Evolutionary conservation across 2,113 vertebrate genomes (phyloP), one percentile per base, ranked within the genome.

Genomic region (Sterna hirundo): DNA sequence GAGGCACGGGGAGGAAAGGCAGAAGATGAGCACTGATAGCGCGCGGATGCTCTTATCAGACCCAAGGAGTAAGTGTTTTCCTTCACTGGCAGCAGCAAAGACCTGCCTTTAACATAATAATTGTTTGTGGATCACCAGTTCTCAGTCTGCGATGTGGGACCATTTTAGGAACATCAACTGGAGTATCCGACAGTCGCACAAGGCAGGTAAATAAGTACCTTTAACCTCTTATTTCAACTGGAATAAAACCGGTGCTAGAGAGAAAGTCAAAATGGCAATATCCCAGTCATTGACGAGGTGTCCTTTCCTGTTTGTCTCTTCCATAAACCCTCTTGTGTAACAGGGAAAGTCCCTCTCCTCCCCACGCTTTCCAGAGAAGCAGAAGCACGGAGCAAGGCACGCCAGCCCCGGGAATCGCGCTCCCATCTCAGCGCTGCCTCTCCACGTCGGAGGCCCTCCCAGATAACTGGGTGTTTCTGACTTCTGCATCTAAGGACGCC

Each of bases 401-500:
- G 32, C 10, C 95, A 85, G 64, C 70, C 44, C 55, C 3, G 1
- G 55, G 47, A 89, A 84, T 54, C 21, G 1, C 1, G 2, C 76
- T 65, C 38, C 10, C 1, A 38, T 77, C 80, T 70, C 82, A 79
- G 60, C 3, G 5, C 40, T 92, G 74, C 62, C 75, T 74, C 40
- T 72, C 54, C 69, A 36, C 1, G 34, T 91, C 36, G 1, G 62
- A 57, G 62, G 90, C 78, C 69, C 78, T 93, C 77, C 83, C 88
- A 68, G 70, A 90, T 93, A 80, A 47, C 88, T 82, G 91, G 88
- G 72, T 96, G 92, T 91, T 92, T 96, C 90, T 95, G 83, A 81
- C 93, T 96, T 27, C 65, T 78, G 83, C 92, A 95, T 93, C 91
- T 93, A 36, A 91, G 93, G 96, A 94, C 46, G 85, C 80, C 21